phyloP scores from a whole-genome alignment of 2,888 invertebrate species.

The Portevinia maculata region DNA sequence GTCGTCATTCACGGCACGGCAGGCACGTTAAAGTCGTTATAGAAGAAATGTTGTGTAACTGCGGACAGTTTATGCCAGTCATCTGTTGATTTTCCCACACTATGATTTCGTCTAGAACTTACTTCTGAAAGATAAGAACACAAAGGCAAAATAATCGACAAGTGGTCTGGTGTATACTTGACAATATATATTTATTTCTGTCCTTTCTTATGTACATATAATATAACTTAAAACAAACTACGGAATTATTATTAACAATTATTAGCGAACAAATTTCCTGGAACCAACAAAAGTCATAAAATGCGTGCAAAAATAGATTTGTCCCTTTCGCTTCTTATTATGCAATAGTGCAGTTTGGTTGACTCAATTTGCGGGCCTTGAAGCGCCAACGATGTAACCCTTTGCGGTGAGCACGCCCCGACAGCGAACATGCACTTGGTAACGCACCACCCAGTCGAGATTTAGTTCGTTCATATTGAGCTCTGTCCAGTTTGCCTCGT shows the following conservation, averaged over 20 bases:
- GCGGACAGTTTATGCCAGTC: slow-evolving; percentile 26
- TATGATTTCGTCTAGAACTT: slow-evolving; percentile 20
- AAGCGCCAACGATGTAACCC: slow-evolving; percentile 89
- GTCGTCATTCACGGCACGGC: not conserved
- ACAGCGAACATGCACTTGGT: slow-evolving; percentile 94
- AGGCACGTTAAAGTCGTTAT: slow-evolving; percentile 1
- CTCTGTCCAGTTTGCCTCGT: slow-evolving; percentile 85
- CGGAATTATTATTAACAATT: slow-evolving; percentile 52
- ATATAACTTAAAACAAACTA: slow-evolving; percentile 58
- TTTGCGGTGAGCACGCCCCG: slow-evolving; percentile 95
- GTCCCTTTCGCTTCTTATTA: slow-evolving; percentile 41
- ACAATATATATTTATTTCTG: slow-evolving; percentile 46
- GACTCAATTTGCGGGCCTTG: slow-evolving; percentile 69
- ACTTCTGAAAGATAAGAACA: slow-evolving; percentile 5
- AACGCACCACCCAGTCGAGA: slow-evolving; percentile 91
- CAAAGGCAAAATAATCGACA: not conserved
- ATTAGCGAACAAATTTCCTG: slow-evolving; percentile 56
- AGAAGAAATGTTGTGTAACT: slow-evolving; percentile 12
- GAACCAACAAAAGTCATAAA: slow-evolving; percentile 63
- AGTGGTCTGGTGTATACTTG: slow-evolving; percentile 25
- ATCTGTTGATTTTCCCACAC: slow-evolving; percentile 13
- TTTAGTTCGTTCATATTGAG: slow-evolving; percentile 84
- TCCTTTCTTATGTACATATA: slow-evolving; percentile 41
- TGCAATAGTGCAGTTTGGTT: slow-evolving; percentile 46
- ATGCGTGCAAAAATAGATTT: slow-evolving; percentile 71